These are phyloP conservation scores for Dendroctonus valens DNA, from an alignment of 1,140 invertebrate species.

Conservation along the genomic window DNA sequence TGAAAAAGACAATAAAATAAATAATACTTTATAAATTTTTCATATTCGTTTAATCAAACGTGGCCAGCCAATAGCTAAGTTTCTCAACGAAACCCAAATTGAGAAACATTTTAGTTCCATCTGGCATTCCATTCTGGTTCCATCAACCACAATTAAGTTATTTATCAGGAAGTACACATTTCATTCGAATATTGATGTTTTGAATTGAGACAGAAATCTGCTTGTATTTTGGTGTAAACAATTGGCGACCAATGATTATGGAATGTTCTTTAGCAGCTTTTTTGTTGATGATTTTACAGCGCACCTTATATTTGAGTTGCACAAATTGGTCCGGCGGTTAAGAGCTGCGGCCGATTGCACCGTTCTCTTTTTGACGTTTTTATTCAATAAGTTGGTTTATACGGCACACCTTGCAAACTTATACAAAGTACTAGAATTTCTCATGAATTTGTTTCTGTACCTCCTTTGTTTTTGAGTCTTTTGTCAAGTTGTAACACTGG, in stretches of 20 bases:
- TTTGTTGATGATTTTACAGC: constrained; percentile 52
- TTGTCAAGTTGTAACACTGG: neutral
- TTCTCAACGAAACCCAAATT: too few species aligned
- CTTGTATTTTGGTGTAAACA: neutral
- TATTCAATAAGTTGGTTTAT: constrained; percentile 61
- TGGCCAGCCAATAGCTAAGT: too few species aligned
- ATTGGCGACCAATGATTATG: neutral
- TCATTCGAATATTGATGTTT: too few species aligned
- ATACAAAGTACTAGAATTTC: constrained; percentile 50
- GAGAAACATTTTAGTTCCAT: too few species aligned
- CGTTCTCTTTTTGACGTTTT: constrained; percentile 46
- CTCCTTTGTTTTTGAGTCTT: constrained; percentile 25
- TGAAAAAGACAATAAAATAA: too few species aligned
- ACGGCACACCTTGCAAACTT: constrained; percentile 66
- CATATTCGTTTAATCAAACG: too few species aligned
- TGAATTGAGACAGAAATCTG: neutral
- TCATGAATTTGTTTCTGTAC: constrained; percentile 30
- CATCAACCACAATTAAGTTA: too few species aligned
- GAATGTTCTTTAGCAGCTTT: constrained; percentile 48
- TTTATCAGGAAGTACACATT: too few species aligned
- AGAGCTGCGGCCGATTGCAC: constrained; percentile 43
- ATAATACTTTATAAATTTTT: too few species aligned
- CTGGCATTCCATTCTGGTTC: too few species aligned
- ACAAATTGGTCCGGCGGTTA: constrained; percentile 40
- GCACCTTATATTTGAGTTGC: constrained; percentile 54